Conservation (phyloP, 2,888 invertebrate species). For the Dastarcus helophoroides region DNA sequence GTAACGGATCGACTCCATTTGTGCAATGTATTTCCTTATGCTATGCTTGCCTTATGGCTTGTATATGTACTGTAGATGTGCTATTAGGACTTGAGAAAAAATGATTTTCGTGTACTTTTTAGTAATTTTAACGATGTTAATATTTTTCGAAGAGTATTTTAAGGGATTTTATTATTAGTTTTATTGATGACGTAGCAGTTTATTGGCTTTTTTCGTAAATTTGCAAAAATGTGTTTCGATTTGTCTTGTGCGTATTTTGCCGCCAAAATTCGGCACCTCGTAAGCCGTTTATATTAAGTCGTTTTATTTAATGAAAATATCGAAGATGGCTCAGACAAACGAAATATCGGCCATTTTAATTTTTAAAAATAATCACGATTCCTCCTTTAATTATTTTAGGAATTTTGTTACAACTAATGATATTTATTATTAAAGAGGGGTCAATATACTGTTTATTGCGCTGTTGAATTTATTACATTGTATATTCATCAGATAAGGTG, state of each 20-base stretch:
- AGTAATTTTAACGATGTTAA: slow-evolving; percentile 13
- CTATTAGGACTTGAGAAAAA: slow-evolving; percentile 19
- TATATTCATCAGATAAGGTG: too few relatives aligned
- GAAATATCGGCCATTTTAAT: too few relatives aligned
- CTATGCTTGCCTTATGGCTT: slow-evolving; percentile 26
- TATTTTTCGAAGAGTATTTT: slow-evolving; percentile 9
- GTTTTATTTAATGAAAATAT: slow-evolving; percentile 5
- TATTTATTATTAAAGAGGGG: too few relatives aligned
- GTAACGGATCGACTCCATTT: slow-evolving; percentile 39
- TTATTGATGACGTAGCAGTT: slow-evolving; percentile 37
- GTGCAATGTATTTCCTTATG: slow-evolving; percentile 34
- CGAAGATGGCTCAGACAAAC: too few relatives aligned
- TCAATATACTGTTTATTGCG: too few relatives aligned
- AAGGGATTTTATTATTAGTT: slow-evolving; percentile 24
- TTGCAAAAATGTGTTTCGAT: not conserved
- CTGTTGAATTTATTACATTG: too few relatives aligned
- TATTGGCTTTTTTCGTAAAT: slow-evolving; percentile 4
- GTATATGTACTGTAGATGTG: slow-evolving; percentile 23
- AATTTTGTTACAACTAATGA: too few relatives aligned
- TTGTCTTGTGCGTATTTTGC: not conserved
- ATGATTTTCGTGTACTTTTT: slow-evolving; percentile 21
- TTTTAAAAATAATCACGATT: slow-evolving; percentile 1
- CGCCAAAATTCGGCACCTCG: not conserved
- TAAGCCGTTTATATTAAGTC: slow-evolving; percentile 3
- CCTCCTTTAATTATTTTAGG: too few relatives aligned